Evolutionary conservation across 2,888 invertebrate genomes (phyloP).

Genomic region (Hermodice carunculata): DNA sequence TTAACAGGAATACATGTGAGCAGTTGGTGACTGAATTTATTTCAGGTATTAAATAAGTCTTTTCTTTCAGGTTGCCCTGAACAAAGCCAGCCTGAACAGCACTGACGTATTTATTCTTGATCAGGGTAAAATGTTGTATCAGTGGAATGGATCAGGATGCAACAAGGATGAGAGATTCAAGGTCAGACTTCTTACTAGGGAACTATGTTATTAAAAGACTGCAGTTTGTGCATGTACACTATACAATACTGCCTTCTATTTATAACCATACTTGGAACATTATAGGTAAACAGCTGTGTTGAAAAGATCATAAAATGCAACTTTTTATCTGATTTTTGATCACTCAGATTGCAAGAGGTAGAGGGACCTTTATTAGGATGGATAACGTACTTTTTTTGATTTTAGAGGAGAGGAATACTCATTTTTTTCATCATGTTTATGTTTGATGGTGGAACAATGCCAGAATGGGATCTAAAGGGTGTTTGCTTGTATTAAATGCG

Average conservation of each 20-base stretch:
- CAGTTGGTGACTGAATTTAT: too few species aligned
- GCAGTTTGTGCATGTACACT: too few species aligned
- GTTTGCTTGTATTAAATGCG: too few species aligned
- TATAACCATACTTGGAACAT: too few species aligned
- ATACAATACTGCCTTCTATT: not conserved
- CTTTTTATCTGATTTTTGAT: not conserved
- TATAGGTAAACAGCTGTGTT: too few species aligned
- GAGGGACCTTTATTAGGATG: too few species aligned
- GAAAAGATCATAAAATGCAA: not conserved
- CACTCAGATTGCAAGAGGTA: not conserved
- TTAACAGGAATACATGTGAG: too few species aligned
- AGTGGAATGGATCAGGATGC: conserved; percentile 58
- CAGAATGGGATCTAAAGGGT: too few species aligned
- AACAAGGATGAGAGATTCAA: conserved; percentile 61
- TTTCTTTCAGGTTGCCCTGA: conserved; percentile 35
- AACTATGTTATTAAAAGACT: not conserved
- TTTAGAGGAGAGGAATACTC: too few species aligned
- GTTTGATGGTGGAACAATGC: too few species aligned
- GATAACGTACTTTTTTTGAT: too few species aligned
- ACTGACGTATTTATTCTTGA: conserved; percentile 64
- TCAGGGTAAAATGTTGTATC: conserved; percentile 49
- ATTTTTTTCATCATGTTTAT: too few species aligned
- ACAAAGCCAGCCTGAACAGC: conserved; percentile 41
- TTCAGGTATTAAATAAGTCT: not conserved
- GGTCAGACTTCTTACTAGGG: conserved; percentile 25